Percentiles rank a stretch among this genome's conserved stretches.
phyloP scores from a whole-genome alignment of 2,888 invertebrate genomes.

The Loripinus fragilis region DNA sequence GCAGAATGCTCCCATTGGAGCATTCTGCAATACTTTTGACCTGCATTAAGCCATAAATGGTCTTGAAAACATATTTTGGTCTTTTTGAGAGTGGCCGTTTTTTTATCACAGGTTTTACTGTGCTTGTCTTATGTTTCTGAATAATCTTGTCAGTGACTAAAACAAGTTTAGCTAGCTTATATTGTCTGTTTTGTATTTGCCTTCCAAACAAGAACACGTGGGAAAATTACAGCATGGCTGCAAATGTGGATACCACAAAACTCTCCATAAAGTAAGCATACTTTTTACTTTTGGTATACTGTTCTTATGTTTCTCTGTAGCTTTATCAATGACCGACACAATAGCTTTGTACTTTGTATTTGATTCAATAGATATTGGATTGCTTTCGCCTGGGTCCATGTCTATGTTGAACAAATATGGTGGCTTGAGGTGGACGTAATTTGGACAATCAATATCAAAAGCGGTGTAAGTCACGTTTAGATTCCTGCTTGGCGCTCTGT shows the following conservation, averaged over 20 bases:
- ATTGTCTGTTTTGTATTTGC: constrained; percentile 4
- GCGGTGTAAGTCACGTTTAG: not conserved
- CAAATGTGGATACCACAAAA: constrained; percentile 36
- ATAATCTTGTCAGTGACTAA: no score
- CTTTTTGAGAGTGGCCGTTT: no score
- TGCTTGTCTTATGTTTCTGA: no score
- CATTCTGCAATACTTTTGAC: no score
- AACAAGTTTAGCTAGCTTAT: no score
- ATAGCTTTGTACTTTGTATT: not conserved
- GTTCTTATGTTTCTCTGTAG: not conserved
- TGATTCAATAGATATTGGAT: not conserved
- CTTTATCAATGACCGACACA: not conserved
- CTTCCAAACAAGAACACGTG: constrained; percentile 25
- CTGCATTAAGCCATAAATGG: no score
- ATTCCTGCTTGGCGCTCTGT: constrained; percentile 19
- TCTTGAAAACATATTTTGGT: no score
- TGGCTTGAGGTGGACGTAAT: constrained; percentile 4
- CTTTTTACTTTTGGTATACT: constrained; percentile 5
- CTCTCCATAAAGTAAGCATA: not conserved
- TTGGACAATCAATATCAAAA: not conserved
- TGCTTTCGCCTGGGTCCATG: constrained; percentile 27
- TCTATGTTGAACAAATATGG: constrained; percentile 30
- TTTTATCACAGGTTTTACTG: no score
- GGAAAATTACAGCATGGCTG: constrained; percentile 39
- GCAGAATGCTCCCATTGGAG: no score